Percentiles rank a stretch among this genome's conserved stretches.
Conservation (phyloP, 2,113 vertebrate genomes). For the Scophthalmus maximus region DNA sequence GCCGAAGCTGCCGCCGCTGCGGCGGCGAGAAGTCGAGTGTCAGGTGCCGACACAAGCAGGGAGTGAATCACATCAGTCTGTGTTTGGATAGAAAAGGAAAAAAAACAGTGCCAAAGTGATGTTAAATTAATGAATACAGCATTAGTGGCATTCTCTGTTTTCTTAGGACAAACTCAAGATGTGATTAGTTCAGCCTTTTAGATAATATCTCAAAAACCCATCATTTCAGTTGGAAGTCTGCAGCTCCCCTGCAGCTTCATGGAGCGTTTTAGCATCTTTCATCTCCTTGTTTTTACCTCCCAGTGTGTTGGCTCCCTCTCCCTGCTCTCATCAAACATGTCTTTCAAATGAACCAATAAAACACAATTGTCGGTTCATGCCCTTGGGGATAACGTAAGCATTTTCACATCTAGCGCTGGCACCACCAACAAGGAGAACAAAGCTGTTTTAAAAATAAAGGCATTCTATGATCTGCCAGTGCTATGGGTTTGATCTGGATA, state of each 20-base stretch:
- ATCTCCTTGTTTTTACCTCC: background rate
- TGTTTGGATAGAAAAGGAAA: background rate
- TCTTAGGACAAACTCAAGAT: background rate
- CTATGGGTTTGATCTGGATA: no score
- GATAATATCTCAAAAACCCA: background rate
- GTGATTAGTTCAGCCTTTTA: background rate
- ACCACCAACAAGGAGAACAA: no score
- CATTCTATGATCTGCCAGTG: no score
- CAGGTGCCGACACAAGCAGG: constrained; percentile 35
- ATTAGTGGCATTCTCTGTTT: background rate
- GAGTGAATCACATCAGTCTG: constrained; percentile 11
- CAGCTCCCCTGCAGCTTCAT: background rate
- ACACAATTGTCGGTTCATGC: background rate
- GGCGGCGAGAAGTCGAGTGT: constrained; percentile 24
- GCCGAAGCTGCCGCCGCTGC: constrained; percentile 16
- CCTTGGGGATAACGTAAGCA: background rate
- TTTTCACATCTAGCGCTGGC: background rate
- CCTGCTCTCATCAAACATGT: background rate
- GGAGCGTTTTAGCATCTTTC: background rate
- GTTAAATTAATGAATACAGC: no score
- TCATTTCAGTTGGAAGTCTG: no score
- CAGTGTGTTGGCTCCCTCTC: background rate
- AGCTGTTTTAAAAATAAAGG: no score
- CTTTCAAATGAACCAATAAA: background rate
- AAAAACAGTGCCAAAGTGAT: no score